Evolutionary conservation across 1,140 invertebrate species (phyloP).

Genomic region (Hyles vespertilio): DNA sequence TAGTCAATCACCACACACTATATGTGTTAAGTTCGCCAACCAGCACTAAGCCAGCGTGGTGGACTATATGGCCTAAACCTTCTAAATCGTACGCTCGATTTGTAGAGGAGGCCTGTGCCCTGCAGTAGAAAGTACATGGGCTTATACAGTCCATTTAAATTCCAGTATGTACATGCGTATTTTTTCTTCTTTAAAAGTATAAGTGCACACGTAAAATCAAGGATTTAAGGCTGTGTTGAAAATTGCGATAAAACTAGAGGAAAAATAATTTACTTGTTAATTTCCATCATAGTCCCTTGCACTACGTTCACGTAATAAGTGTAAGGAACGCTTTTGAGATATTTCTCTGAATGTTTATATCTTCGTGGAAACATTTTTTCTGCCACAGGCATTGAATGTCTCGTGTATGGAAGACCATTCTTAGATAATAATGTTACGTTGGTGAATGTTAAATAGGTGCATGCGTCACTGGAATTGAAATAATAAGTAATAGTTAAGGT

Average conservation of each 20-base stretch:
- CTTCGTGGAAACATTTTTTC: slow-evolving; percentile 71
- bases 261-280: slow-evolving; percentile 68
- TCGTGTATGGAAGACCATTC: slow-evolving; percentile 78
- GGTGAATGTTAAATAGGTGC: slow-evolving; percentile 69
- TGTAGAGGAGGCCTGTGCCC: too few species aligned
- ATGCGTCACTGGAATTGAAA: slow-evolving; percentile 42
- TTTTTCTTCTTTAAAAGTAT: not conserved
- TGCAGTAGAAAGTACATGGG: too few species aligned
- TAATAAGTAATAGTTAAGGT: not conserved
- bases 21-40: too few species aligned
- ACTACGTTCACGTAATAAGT: slow-evolving; percentile 77
- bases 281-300: slow-evolving; percentile 70
- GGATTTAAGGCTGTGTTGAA: not conserved
- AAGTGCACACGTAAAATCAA: not conserved
- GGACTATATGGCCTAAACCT: too few species aligned
- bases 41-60: too few species aligned
- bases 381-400: slow-evolving; percentile 37
- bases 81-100: too few species aligned
- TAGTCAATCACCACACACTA: too few species aligned
- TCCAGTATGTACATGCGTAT: not conserved
- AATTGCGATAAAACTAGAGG: too few species aligned
- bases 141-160: too few species aligned
- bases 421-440: slow-evolving; percentile 81
- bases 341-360: slow-evolving; percentile 66
- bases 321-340: slow-evolving; percentile 69